Percentiles rank a stretch among this genome's conserved stretches.
Conservation (phyloP, 2,113 vertebrate genomes). For the Megaceryle torquata region DNA sequence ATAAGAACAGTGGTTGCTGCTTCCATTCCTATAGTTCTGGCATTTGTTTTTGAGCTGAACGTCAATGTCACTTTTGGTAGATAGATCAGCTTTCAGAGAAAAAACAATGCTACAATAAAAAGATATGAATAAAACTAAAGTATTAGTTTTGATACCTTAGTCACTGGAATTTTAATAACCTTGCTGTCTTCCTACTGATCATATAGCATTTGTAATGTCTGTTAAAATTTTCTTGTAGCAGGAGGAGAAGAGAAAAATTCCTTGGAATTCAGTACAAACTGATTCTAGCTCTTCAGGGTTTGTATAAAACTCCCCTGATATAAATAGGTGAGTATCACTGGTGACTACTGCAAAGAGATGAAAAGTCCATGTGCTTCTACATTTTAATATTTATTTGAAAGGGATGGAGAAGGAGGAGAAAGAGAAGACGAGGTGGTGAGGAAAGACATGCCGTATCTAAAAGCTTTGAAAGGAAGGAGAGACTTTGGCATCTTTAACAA, state of each 20-base stretch:
- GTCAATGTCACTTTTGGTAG: background rate
- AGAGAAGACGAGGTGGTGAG: fast-evolving
- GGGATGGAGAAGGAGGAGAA: background rate
- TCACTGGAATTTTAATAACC: background rate
- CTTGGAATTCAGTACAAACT: background rate
- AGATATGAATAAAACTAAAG: background rate
- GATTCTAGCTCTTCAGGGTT: background rate
- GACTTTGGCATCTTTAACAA: background rate
- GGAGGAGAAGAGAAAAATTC: background rate
- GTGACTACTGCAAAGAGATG: background rate
- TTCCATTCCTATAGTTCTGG: background rate
- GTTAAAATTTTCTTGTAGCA: background rate
- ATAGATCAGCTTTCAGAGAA: background rate
- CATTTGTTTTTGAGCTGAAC: background rate
- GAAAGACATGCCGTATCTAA: background rate
- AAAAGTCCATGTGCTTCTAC: background rate
- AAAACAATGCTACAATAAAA: background rate
- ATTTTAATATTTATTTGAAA: background rate
- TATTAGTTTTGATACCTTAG: background rate
- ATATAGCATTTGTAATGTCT: background rate
- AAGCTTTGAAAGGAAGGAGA: background rate
- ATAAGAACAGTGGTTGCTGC: background rate
- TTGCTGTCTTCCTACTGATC: background rate
- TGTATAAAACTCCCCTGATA: background rate
- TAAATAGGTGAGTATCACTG: background rate